Base-by-base conservation (phyloP, 92 coral and sea anemone genomes). In the Palythoa heliodiscus region DNA sequence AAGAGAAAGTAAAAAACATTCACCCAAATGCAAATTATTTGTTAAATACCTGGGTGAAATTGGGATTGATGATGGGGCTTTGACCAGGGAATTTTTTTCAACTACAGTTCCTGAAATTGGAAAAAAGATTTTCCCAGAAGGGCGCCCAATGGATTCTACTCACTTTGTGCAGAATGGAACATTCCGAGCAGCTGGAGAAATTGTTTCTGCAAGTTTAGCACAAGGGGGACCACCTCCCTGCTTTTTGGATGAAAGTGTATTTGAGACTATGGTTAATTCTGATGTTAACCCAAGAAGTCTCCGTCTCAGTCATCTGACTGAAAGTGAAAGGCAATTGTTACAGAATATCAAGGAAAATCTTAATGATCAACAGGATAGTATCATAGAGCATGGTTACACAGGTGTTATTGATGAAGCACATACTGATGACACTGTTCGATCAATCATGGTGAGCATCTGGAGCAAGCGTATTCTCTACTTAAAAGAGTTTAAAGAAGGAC, bases 201-300 rank as follows among this genome's bases (percentile, higher is more conserved):
- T 89, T 57, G 89, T 80, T 78, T 88, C 89, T 2, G 86, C 83
- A 14, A 58, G 82, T 63, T 75, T 89, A 37, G 89, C 92, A 73
- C 92, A 89, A 66, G 91, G 89, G 50, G 91, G 89, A 54, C 91
- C 88, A 60, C 86, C 91, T 58, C 89, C 86, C 66, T 89, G 91
- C 43, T 71, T 85, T 70, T 82, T 89, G 16, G 88, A 89, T 57
- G 70, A 71, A 48, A 84, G 91, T 72, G 48, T 39, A n/a, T 89
- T 71, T 71, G 83, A 75, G 37, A 39, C 57, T 86, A 69, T 92
- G 78, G 79, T 82, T 35, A 73, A 89, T 63, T 73, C 89, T 50
- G 53, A 89, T 43, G 80, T 89, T 3, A 71, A 78, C 48, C 61
- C 78, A 39, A 67, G 78, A 70, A 70, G 78, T 19, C 90, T 85